These are phyloP conservation scores for Fragum fragum DNA, from an alignment of 2,888 invertebrate species.

Conservation along the genomic window DNA sequence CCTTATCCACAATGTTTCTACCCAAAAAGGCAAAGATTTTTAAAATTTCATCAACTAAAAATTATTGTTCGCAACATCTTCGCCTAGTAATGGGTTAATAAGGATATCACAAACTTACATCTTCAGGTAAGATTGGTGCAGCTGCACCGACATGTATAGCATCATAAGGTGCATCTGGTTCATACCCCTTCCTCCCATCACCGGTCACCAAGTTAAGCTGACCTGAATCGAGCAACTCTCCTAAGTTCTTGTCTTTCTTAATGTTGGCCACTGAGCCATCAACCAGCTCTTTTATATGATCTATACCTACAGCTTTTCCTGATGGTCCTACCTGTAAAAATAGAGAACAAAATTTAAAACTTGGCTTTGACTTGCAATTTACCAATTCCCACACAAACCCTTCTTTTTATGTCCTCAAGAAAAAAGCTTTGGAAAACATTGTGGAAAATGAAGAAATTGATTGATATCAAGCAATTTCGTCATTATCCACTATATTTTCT, in stretches of 20 bases:
- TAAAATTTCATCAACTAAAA: too few relatives aligned
- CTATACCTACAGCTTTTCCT: slow-evolving; percentile 86
- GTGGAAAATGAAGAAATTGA: too few relatives aligned
- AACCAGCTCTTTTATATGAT: slow-evolving; percentile 86
- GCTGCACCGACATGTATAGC: slow-evolving; percentile 88
- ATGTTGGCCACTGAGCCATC: slow-evolving; percentile 93
- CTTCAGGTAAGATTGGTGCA: slow-evolving; percentile 86
- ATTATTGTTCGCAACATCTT: too few relatives aligned
- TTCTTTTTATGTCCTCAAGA: too few relatives aligned
- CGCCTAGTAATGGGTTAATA: too few relatives aligned
- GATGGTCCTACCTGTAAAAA: slow-evolving; percentile 83
- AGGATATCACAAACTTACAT: slow-evolving; percentile 80
- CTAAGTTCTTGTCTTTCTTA: slow-evolving; percentile 77
- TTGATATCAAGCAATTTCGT: too few relatives aligned
- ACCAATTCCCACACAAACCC: too few relatives aligned
- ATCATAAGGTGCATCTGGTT: slow-evolving; percentile 85
- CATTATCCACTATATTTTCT: too few relatives aligned
- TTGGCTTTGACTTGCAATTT: too few relatives aligned
- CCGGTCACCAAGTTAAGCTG: slow-evolving; percentile 84
- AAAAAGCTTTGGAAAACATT: too few relatives aligned
- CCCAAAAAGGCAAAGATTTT: too few relatives aligned
- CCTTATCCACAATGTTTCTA: too few relatives aligned
- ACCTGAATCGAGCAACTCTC: slow-evolving; percentile 79
- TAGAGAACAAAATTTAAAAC: background rate
- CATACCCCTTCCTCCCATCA: slow-evolving; percentile 86